Conservation (phyloP, 92 coral and sea anemone genomes). For the Porites divaricata region DNA sequence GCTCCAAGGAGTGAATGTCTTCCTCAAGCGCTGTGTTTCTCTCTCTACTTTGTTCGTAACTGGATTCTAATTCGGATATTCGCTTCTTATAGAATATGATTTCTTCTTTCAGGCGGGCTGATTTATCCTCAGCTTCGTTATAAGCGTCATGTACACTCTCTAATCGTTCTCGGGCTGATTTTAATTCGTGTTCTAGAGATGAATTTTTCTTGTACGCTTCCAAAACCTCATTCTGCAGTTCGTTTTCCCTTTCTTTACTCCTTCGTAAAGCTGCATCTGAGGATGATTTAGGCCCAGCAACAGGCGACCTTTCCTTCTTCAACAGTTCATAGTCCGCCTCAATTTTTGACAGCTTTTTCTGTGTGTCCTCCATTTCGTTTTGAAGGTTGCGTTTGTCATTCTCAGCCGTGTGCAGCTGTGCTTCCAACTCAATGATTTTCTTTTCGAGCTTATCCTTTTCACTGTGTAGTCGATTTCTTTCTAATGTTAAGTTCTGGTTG, state of each 20-base stretch:
- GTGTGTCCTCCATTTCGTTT: slow-evolving; percentile 73
- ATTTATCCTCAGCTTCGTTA: slow-evolving; percentile 68
- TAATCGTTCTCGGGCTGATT: slow-evolving; percentile 65
- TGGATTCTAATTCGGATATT: slow-evolving; percentile 77
- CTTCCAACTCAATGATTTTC: slow-evolving; percentile 83
- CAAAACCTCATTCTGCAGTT: slow-evolving; percentile 72
- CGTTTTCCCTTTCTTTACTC: slow-evolving; percentile 82
- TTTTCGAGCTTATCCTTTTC: slow-evolving; percentile 79
- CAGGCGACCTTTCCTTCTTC: slow-evolving; percentile 54
- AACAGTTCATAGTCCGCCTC: slow-evolving; percentile 87
- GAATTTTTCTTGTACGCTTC: slow-evolving; percentile 80
- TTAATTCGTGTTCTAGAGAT: slow-evolving; percentile 71
- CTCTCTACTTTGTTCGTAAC: slow-evolving; percentile 68
- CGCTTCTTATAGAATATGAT: slow-evolving; percentile 67
- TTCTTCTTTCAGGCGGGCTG: slow-evolving; percentile 70
- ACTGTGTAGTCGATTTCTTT: slow-evolving; percentile 76
- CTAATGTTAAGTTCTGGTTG: slow-evolving; percentile 71
- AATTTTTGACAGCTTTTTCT: slow-evolving; percentile 76
- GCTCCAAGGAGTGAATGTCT: slow-evolving; percentile 46
- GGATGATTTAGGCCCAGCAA: slow-evolving; percentile 51
- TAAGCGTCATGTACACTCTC: slow-evolving; percentile 68
- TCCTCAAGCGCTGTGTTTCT: slow-evolving; percentile 66
- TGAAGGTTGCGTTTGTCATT: slow-evolving; percentile 71
- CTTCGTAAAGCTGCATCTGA: slow-evolving; percentile 77
- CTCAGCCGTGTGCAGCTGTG: slow-evolving; percentile 75